Conservation (phyloP, 2,113 vertebrate genomes). For the Erinaceus europaeus region DNA sequence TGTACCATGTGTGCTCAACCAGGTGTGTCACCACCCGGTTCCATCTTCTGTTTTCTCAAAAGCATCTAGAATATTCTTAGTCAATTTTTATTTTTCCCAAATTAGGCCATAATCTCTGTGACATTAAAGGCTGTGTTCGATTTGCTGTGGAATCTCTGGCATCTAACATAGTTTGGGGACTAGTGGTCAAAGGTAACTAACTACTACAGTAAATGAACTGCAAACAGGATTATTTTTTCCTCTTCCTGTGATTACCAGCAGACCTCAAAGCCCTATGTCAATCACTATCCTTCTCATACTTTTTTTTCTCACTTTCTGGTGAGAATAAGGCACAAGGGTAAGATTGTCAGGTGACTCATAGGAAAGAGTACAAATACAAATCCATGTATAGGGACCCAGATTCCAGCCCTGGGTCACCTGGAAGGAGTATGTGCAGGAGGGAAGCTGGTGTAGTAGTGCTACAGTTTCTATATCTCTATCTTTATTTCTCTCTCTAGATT, state of each 20-base stretch:
- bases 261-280: not conserved
- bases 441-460: too few species aligned
- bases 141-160: not conserved
- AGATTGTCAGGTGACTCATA: too few species aligned
- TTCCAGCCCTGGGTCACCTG: too few species aligned
- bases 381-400: too few species aligned
- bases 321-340: not conserved
- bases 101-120: not conserved
- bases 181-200: not conserved
- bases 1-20: too few species aligned
- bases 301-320: not conserved
- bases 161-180: not conserved
- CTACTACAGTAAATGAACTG: not conserved
- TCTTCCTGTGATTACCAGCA: not conserved
- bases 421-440: too few species aligned
- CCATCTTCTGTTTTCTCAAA: conserved; percentile 35
- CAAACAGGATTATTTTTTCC: too few species aligned
- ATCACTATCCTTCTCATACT: not conserved
- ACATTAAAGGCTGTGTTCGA: not conserved
- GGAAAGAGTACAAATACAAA: too few species aligned
- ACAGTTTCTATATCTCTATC: too few species aligned
- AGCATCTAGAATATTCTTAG: not conserved
- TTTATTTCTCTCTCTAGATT: too few species aligned
- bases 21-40: too few species aligned
- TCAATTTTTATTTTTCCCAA: not conserved